phyloP scores from a whole-genome alignment of 2,797 vertebrate species.

The Acipenser oxyrinchus region DNA sequence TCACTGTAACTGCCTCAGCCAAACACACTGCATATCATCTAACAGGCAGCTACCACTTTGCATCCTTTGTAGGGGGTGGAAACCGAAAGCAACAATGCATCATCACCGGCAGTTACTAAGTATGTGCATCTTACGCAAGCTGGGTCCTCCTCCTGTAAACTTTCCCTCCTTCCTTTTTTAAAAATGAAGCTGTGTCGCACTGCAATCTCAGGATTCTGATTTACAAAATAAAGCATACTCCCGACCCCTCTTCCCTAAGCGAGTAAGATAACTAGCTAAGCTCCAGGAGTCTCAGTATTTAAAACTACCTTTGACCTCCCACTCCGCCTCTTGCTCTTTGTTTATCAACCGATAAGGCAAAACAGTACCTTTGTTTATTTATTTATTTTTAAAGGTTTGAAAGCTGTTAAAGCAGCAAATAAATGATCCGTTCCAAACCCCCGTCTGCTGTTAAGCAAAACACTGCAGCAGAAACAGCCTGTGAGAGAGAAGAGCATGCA shows the following conservation, averaged over 20 bases:
- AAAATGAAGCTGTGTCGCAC: constrained; percentile 39
- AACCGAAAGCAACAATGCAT: constrained; percentile 45
- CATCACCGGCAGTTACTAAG: constrained; percentile 41
- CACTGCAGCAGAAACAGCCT: constrained; percentile 6
- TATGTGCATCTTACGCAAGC: constrained; percentile 27
- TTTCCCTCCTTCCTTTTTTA: constrained; percentile 26
- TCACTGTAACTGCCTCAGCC: constrained; percentile 57
- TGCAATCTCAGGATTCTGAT: constrained; percentile 27
- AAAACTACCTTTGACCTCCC: constrained; percentile 40
- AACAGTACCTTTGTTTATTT: background rate
- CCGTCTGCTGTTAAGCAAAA: constrained; percentile 19
- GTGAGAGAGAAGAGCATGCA: constrained; percentile 10
- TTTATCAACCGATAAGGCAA: constrained; percentile 26
- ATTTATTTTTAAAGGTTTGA: background rate
- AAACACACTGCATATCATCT: constrained; percentile 76
- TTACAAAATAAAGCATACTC: constrained; percentile 1
- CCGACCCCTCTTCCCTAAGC: constrained; percentile 8
- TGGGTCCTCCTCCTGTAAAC: constrained; percentile 30
- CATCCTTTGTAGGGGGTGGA: constrained; percentile 40
- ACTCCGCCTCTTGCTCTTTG: constrained; percentile 17
- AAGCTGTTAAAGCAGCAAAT: background rate
- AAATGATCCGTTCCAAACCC: constrained; percentile 11
- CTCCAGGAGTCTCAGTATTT: constrained; percentile 29
- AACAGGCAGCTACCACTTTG: constrained; percentile 77
- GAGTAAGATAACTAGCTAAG: constrained; percentile 12